Evolutionary conservation across 1,140 invertebrate species (phyloP).

Genomic region (Drosophila ambigua): DNA sequence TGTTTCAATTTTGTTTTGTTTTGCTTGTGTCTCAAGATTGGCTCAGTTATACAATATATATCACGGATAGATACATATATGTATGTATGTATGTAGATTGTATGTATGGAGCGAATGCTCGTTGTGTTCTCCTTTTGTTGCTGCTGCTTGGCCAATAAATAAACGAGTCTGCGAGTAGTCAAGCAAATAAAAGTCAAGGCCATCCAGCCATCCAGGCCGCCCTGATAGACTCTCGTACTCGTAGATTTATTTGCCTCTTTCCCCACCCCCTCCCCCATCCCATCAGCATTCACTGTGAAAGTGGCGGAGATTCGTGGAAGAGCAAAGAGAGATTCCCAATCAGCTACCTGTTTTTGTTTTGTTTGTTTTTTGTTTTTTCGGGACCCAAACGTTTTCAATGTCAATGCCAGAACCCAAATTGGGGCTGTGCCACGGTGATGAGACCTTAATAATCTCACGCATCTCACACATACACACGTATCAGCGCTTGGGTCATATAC

Average conservation of each 20-base stretch:
- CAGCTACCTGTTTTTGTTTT: slow-evolving; percentile 9
- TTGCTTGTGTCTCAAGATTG: slow-evolving; percentile 52
- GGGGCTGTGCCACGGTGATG: slow-evolving; percentile 5
- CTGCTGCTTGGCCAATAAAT: slow-evolving; percentile 63
- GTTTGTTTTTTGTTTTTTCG: not conserved
- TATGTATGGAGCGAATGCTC: slow-evolving; percentile 28
- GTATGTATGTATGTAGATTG: slow-evolving; percentile 12
- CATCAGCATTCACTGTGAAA: slow-evolving; percentile 41
- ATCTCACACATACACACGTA: slow-evolving; percentile 25
- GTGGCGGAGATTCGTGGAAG: slow-evolving; percentile 6
- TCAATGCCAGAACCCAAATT: slow-evolving; percentile 48
- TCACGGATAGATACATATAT: slow-evolving; percentile 6
- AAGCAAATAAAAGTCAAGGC: slow-evolving; percentile 76
- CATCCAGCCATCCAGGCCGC: slow-evolving; percentile 26
- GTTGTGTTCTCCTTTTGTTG: slow-evolving; percentile 36
- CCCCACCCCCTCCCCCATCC: not conserved
- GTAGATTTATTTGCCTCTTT: slow-evolving; percentile 55
- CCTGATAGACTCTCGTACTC: slow-evolving; percentile 15
- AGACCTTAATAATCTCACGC: slow-evolving; percentile 32
- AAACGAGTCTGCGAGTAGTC: slow-evolving; percentile 67
- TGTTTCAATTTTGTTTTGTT: slow-evolving; percentile 13
- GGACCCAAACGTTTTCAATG: slow-evolving; percentile 53
- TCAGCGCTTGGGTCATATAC: slow-evolving; percentile 28
- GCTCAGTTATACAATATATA: slow-evolving; percentile 37
- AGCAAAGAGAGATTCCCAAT: slow-evolving; percentile 6